Conservation (phyloP, 2,113 vertebrate species). For the Ictalurus furcatus region DNA sequence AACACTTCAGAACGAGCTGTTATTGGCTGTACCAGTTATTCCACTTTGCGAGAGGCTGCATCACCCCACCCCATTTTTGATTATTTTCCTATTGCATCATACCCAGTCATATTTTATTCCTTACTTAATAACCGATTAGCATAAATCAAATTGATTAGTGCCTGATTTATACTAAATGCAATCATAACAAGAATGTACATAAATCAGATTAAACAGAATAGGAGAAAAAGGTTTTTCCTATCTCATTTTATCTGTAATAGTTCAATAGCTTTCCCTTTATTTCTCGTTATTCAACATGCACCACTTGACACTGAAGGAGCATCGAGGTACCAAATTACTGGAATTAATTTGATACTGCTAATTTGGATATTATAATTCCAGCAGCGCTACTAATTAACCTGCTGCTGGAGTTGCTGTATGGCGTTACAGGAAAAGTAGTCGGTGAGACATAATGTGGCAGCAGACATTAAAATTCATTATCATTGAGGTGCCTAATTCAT, state of each 20-base stretch:
- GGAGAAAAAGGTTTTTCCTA: not conserved
- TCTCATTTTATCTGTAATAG: not conserved
- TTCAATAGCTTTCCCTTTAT: not conserved
- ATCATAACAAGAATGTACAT: not conserved
- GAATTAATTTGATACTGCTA: not conserved
- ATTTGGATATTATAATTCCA: not conserved
- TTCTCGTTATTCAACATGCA: not conserved
- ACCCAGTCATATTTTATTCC: not conserved
- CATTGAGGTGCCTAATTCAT: not conserved
- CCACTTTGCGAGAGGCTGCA: not conserved
- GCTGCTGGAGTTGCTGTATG: not conserved
- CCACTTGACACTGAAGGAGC: not conserved
- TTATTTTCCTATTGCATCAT: not conserved
- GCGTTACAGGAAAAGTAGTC: not conserved
- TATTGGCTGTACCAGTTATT: not conserved
- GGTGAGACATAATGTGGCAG: not conserved
- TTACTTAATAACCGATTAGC: not conserved
- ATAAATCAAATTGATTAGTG: not conserved
- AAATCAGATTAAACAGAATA: not conserved
- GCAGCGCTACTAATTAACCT: constrained; percentile 1
- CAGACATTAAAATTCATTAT: not conserved
- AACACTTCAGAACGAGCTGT: too few relatives aligned
- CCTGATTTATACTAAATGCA: not conserved
- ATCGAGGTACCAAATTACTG: not conserved
- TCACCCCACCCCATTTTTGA: not conserved